These are phyloP conservation scores for Takifugu bimaculatus DNA, from an alignment of 2,113 vertebrate genomes.

Conservation along the genomic window DNA sequence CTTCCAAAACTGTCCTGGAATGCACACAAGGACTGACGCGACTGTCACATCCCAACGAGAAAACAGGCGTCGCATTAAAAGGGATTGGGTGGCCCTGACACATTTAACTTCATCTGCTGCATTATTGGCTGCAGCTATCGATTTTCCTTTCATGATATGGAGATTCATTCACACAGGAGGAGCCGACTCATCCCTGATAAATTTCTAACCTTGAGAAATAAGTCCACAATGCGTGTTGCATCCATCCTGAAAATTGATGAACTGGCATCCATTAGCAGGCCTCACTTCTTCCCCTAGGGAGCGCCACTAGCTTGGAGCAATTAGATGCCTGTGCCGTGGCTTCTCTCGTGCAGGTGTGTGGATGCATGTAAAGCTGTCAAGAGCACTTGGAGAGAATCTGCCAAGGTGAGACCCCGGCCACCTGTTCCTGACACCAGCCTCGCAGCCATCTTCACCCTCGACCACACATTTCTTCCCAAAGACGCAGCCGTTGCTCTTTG, in stretches of 20 bases:
- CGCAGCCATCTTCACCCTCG: slow-evolving; percentile 17
- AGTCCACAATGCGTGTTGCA: slow-evolving; percentile 38
- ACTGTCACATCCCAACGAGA: slow-evolving; percentile 16
- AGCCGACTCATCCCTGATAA: slow-evolving; percentile 42
- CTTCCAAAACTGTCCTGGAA: background rate
- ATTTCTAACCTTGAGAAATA: slow-evolving; percentile 69
- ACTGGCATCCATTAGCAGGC: slow-evolving; percentile 68
- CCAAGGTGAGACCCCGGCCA: slow-evolving; percentile 72
- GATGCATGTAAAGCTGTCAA: slow-evolving; percentile 66
- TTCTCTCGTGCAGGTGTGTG: slow-evolving; percentile 57
- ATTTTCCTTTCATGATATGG: slow-evolving; percentile 64
- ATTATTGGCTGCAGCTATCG: slow-evolving; percentile 55
- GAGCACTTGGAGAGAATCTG: slow-evolving; percentile 56
- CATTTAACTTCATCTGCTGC: slow-evolving; percentile 50
- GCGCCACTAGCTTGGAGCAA: slow-evolving; percentile 30
- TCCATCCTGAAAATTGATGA: slow-evolving; percentile 57
- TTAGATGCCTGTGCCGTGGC: slow-evolving; percentile 5
- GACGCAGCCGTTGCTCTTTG: slow-evolving; percentile 37
- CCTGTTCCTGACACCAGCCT: slow-evolving; percentile 63
- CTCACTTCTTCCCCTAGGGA: slow-evolving; percentile 51
- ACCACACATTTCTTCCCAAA: slow-evolving; percentile 17
- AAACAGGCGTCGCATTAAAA: slow-evolving; percentile 30
- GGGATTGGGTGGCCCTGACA: slow-evolving; percentile 32
- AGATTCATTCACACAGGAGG: slow-evolving; percentile 59
- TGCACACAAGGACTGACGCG: background rate